Evolutionary conservation across 2,113 vertebrate genomes (phyloP).

Genomic region (Talpa occidentalis): DNA sequence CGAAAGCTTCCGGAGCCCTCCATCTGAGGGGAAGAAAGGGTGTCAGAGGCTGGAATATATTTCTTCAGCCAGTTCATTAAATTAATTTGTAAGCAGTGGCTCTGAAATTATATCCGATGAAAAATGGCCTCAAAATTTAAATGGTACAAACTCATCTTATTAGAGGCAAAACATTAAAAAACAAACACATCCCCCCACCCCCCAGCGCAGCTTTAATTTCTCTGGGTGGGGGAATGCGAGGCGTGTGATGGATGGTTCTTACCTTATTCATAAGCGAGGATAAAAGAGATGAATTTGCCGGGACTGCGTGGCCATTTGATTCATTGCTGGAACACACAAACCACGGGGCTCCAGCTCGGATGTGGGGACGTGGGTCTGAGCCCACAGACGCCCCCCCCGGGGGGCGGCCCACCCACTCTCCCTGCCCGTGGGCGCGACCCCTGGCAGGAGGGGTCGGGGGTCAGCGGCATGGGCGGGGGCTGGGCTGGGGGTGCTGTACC

Average conservation of each 20-base stretch:
- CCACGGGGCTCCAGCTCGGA: conserved; percentile 95
- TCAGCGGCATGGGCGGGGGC: too few species aligned
- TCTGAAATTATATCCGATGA: conserved; percentile 98
- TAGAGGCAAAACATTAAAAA: conserved; percentile 99
- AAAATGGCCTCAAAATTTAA: conserved; percentile 99
- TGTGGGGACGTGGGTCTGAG: conserved; percentile 88
- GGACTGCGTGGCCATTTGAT: conserved; percentile 98
- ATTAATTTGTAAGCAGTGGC: conserved; percentile 99
- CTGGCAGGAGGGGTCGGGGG: background rate
- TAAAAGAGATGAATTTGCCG: conserved; percentile 99
- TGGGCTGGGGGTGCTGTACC: background rate
- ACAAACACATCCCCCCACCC: conserved; percentile 94
- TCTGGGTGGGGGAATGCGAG: conserved; percentile 93
- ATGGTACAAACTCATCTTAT: conserved; percentile 99
- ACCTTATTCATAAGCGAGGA: conserved; percentile 99
- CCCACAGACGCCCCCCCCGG: conserved; percentile 83
- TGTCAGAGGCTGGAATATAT: conserved; percentile 97
- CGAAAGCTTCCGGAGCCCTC: conserved; percentile 85
- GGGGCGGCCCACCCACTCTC: conserved; percentile 25
- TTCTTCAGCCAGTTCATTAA: conserved; percentile 99
- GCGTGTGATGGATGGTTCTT: conserved; percentile 97
- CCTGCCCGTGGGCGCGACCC: too few species aligned
- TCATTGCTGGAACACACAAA: conserved; percentile 98
- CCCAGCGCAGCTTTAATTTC: conserved; percentile 94
- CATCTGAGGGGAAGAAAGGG: conserved; percentile 90